A percentile compares a stretch with the other conserved stretches of the same genome.
Conservation (phyloP, 2,797 vertebrate genomes). For the Poeciliopsis gracilis region DNA sequence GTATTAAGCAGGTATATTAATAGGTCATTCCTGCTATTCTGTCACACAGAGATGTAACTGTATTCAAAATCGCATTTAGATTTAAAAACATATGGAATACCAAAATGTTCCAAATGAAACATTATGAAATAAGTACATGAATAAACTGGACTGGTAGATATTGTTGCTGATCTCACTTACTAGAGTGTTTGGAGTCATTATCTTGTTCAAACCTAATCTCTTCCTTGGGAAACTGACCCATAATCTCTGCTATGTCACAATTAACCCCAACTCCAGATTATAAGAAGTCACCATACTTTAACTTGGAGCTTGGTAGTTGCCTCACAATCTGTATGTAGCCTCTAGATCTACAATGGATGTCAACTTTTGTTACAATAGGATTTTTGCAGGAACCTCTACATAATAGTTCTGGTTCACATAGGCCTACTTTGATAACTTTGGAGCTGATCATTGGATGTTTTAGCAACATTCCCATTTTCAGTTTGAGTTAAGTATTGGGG, state of each 20-base stretch:
- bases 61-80: neutral
- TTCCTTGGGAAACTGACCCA: neutral
- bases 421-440: neutral
- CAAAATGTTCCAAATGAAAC: too few relatives aligned
- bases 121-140: too few relatives aligned
- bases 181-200: neutral
- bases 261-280: neutral
- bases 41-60: neutral
- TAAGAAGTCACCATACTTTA: too few relatives aligned
- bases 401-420: neutral
- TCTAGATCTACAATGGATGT: neutral
- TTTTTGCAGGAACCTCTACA: neutral
- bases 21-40: neutral
- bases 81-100: neutral
- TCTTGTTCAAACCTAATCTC: neutral
- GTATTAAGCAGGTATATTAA: neutral
- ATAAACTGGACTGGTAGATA: neutral
- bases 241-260: neutral
- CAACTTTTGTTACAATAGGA: neutral
- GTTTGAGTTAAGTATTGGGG: neutral
- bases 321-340: neutral
- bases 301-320: neutral
- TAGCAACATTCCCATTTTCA: neutral
- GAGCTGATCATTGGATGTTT: neutral
- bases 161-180: neutral